These are phyloP conservation scores for Emys orbicularis DNA, from an alignment of 2,797 vertebrate genomes.

Conservation along the genomic window DNA sequence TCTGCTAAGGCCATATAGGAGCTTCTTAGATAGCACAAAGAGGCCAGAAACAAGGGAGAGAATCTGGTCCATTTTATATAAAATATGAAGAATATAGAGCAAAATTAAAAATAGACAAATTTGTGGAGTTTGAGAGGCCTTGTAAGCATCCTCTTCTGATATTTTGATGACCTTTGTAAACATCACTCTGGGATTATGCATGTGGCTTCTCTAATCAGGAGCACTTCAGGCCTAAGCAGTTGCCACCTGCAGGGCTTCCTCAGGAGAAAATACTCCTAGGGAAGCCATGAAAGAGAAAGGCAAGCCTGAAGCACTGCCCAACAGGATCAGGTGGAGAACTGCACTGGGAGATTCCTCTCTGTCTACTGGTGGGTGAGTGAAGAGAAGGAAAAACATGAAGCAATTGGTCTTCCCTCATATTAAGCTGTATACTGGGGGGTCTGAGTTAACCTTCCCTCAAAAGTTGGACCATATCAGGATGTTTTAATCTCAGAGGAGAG, in stretches of 20 bases:
- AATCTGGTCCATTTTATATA: background rate
- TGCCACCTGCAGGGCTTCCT: background rate
- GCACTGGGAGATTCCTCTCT: background rate
- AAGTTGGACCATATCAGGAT: background rate
- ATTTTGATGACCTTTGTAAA: slow-evolving; percentile 43
- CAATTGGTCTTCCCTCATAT: slow-evolving; percentile 44
- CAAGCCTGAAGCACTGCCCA: slow-evolving; percentile 11
- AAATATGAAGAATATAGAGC: background rate
- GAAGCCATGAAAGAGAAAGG: background rate
- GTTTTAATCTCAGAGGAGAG: background rate
- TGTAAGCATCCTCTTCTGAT: slow-evolving; percentile 53
- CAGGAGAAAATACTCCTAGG: background rate
- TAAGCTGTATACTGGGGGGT: background rate
- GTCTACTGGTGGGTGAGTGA: slow-evolving; percentile 44
- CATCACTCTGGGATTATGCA: slow-evolving; percentile 13
- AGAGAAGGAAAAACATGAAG: slow-evolving; percentile 33
- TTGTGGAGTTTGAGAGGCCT: slow-evolving; percentile 22
- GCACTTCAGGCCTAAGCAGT: background rate
- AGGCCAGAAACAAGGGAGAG: slow-evolving; percentile 21
- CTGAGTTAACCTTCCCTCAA: background rate
- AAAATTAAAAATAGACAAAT: background rate
- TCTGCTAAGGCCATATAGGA: slow-evolving; percentile 47
- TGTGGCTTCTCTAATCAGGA: background rate
- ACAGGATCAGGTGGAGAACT: slow-evolving; percentile 8
- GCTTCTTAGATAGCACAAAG: slow-evolving; percentile 60